Conservation (phyloP, 2,113 vertebrate genomes). For the Mesembrinibis cayennensis region DNA sequence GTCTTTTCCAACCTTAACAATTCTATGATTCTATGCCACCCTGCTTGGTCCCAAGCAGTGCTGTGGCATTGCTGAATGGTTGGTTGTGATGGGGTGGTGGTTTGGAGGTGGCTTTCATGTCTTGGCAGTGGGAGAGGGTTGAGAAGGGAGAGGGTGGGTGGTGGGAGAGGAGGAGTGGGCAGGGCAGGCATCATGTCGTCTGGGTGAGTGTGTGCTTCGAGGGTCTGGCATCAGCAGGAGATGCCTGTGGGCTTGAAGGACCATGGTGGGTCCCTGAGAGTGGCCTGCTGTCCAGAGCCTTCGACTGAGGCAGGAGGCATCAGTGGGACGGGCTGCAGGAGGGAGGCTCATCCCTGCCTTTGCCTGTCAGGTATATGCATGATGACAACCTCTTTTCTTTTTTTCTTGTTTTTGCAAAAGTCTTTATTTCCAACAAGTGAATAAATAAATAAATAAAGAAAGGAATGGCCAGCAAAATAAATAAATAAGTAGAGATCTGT, state of each 20-base stretch:
- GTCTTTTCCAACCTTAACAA: no score
- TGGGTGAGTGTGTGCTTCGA: rapidly evolving
- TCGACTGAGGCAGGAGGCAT: rapidly evolving
- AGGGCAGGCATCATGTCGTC: rapidly evolving
- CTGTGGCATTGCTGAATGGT: neutral
- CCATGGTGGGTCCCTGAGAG: neutral
- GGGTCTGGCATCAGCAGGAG: neutral
- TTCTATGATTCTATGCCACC: no score
- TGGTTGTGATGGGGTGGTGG: neutral
- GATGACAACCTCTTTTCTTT: neutral
- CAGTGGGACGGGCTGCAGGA: neutral
- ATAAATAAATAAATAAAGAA: neutral
- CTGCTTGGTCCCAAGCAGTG: neutral
- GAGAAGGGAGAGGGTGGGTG: neutral
- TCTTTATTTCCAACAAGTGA: neutral
- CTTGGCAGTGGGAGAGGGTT: neutral
- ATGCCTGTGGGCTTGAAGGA: neutral
- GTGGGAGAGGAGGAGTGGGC: neutral
- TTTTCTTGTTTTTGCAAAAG: neutral
- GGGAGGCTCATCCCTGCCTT: neutral
- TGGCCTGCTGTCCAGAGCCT: neutral
- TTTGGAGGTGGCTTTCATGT: neutral
- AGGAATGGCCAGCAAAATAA: neutral
- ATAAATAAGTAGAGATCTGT: neutral
- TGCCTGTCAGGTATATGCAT: neutral